These are phyloP conservation scores for Doryteuthis pealeii DNA, from an alignment of 1,140 invertebrate species.

Conservation along the genomic window DNA sequence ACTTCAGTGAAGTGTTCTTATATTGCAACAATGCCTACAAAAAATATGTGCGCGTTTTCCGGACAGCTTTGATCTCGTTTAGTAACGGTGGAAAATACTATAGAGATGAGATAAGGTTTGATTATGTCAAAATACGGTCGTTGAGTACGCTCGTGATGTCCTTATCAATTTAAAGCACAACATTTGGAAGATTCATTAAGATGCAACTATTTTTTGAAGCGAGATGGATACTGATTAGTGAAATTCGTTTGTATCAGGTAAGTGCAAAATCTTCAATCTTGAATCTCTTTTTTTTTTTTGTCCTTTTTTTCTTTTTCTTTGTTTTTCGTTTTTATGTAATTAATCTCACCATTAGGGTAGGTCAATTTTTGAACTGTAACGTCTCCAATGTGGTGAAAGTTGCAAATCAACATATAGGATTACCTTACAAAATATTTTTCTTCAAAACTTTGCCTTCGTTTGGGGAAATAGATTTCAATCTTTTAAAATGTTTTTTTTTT, in stretches of 20 bases:
- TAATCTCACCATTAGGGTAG: no score
- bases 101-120: constrained; percentile 71
- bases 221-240: constrained; percentile 87
- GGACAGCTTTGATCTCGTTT: constrained; percentile 72
- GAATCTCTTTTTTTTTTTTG: no score
- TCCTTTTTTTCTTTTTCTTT: no score
- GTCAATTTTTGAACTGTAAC: no score
- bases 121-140: constrained; percentile 80
- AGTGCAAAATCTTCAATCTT: no score
- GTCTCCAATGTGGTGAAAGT: no score
- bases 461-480: no score
- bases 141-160: constrained; percentile 80
- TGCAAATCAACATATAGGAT: no score
- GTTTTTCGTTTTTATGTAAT: no score
- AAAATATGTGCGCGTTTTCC: constrained; percentile 69
- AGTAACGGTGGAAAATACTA: constrained; percentile 77
- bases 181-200: constrained; percentile 79
- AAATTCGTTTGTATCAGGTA: constrained; percentile 66
- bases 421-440: no score
- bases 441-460: no score
- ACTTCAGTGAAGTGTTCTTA: constrained; percentile 82
- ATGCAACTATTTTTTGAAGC: constrained; percentile 79
- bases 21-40: constrained; percentile 75
- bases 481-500: no score
- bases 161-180: constrained; percentile 81